These are phyloP conservation scores for Nycticorax nycticorax DNA, from an alignment of 2,113 vertebrate species.

Conservation along the genomic window DNA sequence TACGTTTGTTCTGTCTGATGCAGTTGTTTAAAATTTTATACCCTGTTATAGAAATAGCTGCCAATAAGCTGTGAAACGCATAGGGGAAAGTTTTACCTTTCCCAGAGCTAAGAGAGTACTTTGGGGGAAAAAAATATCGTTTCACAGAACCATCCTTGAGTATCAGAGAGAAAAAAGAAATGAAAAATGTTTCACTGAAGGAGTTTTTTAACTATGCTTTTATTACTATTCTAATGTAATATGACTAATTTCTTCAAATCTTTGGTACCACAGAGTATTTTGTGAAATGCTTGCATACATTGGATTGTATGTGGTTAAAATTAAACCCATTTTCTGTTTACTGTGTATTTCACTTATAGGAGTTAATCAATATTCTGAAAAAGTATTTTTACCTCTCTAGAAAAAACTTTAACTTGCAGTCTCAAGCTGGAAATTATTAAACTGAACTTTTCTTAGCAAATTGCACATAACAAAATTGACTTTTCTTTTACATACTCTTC, in stretches of 20 bases:
- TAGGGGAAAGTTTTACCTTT: neutral
- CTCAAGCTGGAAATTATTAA: neutral
- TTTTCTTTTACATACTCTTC: neutral
- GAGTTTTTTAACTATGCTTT: neutral
- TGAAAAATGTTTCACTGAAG: neutral
- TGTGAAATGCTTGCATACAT: neutral
- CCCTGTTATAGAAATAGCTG: neutral
- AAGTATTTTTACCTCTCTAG: neutral
- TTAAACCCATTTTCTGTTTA: neutral
- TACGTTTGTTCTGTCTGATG: neutral
- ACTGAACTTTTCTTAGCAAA: neutral
- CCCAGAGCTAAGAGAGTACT: neutral
- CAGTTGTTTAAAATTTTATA: slow-evolving; percentile 20
- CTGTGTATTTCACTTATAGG: neutral
- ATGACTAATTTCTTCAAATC: neutral
- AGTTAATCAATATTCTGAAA: neutral
- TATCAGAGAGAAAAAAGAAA: neutral
- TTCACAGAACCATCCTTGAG: neutral
- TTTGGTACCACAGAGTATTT: neutral
- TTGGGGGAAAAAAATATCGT: neutral
- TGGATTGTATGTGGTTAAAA: neutral
- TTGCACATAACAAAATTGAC: neutral
- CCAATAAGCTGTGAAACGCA: neutral
- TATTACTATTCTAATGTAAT: neutral
- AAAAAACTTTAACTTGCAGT: neutral